Evolutionary conservation across 2,888 invertebrate genomes (phyloP).

Genomic region (Drosophila peninsularis): DNA sequence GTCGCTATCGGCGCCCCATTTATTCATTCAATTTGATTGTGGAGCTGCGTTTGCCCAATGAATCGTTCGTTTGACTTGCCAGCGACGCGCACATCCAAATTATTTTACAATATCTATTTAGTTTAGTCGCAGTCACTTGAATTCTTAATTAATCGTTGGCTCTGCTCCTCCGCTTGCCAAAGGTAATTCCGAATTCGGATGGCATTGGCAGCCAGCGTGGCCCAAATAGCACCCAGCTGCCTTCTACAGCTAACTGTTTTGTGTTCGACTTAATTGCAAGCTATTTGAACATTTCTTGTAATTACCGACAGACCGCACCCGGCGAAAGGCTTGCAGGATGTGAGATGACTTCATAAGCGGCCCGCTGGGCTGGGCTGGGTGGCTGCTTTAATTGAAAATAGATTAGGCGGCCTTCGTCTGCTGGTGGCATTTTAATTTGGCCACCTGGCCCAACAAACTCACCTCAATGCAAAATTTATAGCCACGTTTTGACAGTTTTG

Average conservation of each 20-base stretch:
- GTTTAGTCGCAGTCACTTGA: slow-evolving; percentile 71
- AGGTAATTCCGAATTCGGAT: slow-evolving; percentile 40
- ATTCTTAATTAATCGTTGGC: slow-evolving; percentile 73
- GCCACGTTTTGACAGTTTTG: slow-evolving; percentile 62
- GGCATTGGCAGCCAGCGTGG: slow-evolving; percentile 30
- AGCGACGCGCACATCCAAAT: slow-evolving; percentile 62
- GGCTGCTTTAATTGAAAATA: slow-evolving; percentile 60
- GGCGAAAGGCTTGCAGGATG: slow-evolving; percentile 46
- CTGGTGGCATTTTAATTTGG: slow-evolving; percentile 38
- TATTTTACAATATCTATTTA: slow-evolving; percentile 74
- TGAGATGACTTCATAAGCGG: slow-evolving; percentile 58
- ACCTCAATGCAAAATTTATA: slow-evolving; percentile 53
- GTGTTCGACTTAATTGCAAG: slow-evolving; percentile 49
- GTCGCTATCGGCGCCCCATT: slow-evolving; percentile 42
- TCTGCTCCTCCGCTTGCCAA: slow-evolving; percentile 25
- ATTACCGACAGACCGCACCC: slow-evolving; percentile 46
- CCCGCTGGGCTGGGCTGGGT: neutral
- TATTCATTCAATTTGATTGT: slow-evolving; percentile 52
- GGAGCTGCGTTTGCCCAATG: slow-evolving; percentile 36
- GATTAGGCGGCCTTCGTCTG: slow-evolving; percentile 30
- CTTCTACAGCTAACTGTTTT: slow-evolving; percentile 4
- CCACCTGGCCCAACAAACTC: slow-evolving; percentile 22
- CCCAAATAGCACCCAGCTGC: neutral
- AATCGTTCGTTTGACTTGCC: slow-evolving; percentile 54
- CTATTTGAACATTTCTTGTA: slow-evolving; percentile 53